These are phyloP conservation scores for Drosophila mettleri DNA, from an alignment of 2,888 invertebrate species.

Conservation along the genomic window DNA sequence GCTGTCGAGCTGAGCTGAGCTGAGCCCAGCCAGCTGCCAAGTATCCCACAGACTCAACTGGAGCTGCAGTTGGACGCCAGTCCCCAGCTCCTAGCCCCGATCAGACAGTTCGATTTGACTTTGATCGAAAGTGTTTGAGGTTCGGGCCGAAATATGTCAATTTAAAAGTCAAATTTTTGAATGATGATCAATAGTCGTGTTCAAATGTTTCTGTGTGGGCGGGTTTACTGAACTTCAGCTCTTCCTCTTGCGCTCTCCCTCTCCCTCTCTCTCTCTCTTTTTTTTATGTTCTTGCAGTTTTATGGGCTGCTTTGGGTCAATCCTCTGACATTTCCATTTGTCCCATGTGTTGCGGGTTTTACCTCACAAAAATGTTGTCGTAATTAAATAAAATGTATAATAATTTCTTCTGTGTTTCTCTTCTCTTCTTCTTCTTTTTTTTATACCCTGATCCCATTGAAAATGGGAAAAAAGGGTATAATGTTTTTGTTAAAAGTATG, in stretches of 20 bases:
- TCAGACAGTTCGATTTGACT: conserved; percentile 44
- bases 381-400: conserved; percentile 79
- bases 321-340: conserved; percentile 72
- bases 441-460: no score
- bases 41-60: conserved; percentile 29
- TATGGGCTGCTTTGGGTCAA: conserved; percentile 55
- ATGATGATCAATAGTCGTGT: conserved; percentile 57
- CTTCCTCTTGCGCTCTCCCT: conserved; percentile 2
- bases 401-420: conserved; percentile 60
- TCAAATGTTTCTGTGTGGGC: conserved; percentile 31
- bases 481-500: no score
- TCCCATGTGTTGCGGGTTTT: conserved; percentile 24
- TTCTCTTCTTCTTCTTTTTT: no score
- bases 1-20: conserved; percentile 9
- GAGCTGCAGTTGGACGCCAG: conserved; percentile 13
- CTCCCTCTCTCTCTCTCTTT: conserved; percentile 12
- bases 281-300: conserved; percentile 53
- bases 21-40: conserved; percentile 48
- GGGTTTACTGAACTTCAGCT: conserved; percentile 46
- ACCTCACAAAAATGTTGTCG: conserved; percentile 50
- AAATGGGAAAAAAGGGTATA: no score
- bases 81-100: conserved; percentile 3
- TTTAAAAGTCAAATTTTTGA: conserved; percentile 59
- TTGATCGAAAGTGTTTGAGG: conserved; percentile 65
- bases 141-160: conserved; percentile 48